Evolutionary conservation across 2,797 vertebrate genomes (phyloP).

Genomic region (Trachops cirrhosus): DNA sequence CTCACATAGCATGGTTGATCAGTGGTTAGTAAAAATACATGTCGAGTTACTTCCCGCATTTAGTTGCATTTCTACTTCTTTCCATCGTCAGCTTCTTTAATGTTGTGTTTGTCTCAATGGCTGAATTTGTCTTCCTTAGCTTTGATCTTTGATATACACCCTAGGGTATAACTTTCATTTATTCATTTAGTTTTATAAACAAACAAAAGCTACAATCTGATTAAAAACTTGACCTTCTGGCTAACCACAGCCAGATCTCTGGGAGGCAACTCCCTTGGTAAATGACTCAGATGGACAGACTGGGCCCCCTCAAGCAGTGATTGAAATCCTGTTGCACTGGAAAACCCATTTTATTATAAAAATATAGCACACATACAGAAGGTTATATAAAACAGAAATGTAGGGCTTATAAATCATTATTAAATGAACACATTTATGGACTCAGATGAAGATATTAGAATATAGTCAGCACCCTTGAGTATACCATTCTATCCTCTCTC

Average conservation of each 20-base stretch:
- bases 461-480: not conserved
- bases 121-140: slow-evolving; percentile 51
- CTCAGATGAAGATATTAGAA: not conserved
- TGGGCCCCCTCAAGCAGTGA: not conserved
- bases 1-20: not conserved
- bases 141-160: slow-evolving; percentile 67
- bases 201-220: slow-evolving; percentile 61
- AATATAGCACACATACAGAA: not conserved
- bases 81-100: not conserved
- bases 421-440: not conserved
- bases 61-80: slow-evolving; percentile 19
- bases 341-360: not conserved
- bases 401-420: not conserved
- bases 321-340: not conserved
- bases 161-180: slow-evolving; percentile 58
- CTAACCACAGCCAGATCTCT: slow-evolving; percentile 51
- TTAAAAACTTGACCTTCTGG: slow-evolving; percentile 65
- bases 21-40: not conserved
- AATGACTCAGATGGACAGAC: not conserved
- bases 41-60: not conserved
- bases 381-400: not conserved
- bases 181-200: slow-evolving; percentile 68
- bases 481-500: not conserved
- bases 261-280: not conserved
- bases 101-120: slow-evolving; percentile 34